Base-by-base conservation (phyloP, 2,113 vertebrate genomes). In the Cercopithecus mona region DNA sequence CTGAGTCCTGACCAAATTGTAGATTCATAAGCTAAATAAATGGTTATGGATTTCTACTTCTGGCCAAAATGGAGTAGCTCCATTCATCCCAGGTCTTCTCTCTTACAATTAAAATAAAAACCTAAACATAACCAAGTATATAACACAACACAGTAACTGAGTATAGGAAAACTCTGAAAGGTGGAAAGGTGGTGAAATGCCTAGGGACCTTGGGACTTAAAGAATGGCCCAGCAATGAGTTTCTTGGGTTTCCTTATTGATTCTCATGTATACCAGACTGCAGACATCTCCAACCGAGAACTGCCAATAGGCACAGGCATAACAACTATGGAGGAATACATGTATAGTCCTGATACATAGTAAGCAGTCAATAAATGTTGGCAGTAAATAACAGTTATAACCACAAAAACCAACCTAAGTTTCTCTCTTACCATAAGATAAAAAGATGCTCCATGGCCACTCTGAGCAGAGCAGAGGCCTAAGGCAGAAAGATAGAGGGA, bases 21-120 rank as follows among this genome's bases (percentile, higher is more conserved):
- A 82, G 8, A 82, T 43, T 30, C 43, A 13, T 43, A 83, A 93
- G 3, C 30, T 57, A 88, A 96, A 55, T 75, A 75, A 52, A 68
- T 90, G 57, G 68, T 35, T 78, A 96, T n/a, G 8, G 45, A 66
- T 32, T 88, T 75, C 23, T 12, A 55, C 43, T 66, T 82, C 55
- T 88, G 76, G 8, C 55, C 45, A 66, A 82, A 86, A 86, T 35
- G 25, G n/a, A 87, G 52, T 92, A 81, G 20, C 12, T 64, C 55
- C 16, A 88, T 73, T 66, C 22, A 43, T 3, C 38, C 9, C 43
- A 81, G 2, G 30, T 88, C 79, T 38, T 90, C 18, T 17, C 35
- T 96, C 70, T 78, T 76, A 76, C 5, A 84, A 83, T 83, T 68
- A 89, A 89, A 89, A 80, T 72, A n/a, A 59, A 96, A 50, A 22